A percentile compares a stretch with the other conserved stretches of the same genome.
Evolutionary conservation across 2,888 invertebrate species (phyloP).

Genomic region (Drosophila cognata): DNA sequence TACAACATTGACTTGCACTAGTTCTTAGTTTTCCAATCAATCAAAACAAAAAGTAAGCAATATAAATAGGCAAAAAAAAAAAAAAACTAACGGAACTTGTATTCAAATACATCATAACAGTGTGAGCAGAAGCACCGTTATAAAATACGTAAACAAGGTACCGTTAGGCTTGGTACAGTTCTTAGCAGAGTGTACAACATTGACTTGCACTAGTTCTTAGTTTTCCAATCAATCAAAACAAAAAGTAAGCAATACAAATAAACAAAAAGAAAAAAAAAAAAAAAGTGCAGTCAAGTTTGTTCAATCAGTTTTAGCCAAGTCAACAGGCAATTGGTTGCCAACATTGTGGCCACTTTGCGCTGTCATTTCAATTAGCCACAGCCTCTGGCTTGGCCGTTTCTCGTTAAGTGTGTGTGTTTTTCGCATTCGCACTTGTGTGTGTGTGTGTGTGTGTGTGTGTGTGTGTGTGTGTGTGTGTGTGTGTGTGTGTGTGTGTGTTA

Average conservation of each 20-base stretch:
- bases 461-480: background rate
- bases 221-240: background rate
- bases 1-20: background rate
- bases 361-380: constrained; percentile 55
- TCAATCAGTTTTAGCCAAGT: constrained; percentile 10
- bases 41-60: background rate
- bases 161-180: background rate
- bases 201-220: background rate
- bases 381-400: constrained; percentile 14
- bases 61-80: background rate
- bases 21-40: background rate
- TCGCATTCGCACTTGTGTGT: too few relatives aligned
- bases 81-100: too few relatives aligned
- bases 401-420: background rate
- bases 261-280: background rate
- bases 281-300: constrained; percentile 11
- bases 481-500: background rate
- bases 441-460: background rate
- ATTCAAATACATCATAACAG: background rate
- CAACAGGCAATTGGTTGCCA: constrained; percentile 22
- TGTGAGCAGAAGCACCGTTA: background rate
- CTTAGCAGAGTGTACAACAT: background rate
- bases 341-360: constrained; percentile 19
- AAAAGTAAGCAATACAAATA: background rate
- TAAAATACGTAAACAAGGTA: too few relatives aligned